Base-by-base conservation (phyloP, 2,888 invertebrate genomes). In the Eristalinus aeneus region DNA sequence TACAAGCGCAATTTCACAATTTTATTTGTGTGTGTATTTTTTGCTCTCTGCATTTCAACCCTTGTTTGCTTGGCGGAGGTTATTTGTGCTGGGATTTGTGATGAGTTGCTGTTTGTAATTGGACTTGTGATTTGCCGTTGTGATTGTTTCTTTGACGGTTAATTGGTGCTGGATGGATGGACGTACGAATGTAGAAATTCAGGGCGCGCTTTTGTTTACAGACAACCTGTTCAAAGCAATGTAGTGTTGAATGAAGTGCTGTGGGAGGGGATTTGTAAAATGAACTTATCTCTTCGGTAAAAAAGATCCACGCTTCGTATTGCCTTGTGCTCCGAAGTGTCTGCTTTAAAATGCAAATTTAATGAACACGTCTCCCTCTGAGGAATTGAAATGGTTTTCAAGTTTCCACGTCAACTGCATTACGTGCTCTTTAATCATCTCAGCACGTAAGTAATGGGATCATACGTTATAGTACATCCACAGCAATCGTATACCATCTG, bases 1-100 rank as follows among this genome's bases (percentile, higher is more conserved):
- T 86, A 86, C 86, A 86, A 86, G 86, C 86, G 82, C 86, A 86
- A 86, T 86, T 86, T 86, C 86, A 86, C 86, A 82, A 86, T 86
- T 82, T 86, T 82, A 86, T 86, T 86, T 82, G 86, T 86, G 82
- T 86, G 73, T 78, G 81, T 68, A 77, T 85, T 76, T 81, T 65
- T 23, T 53, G 73, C n/a, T 36, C n/a, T 61, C 31, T 60, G 60
- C 34, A 27, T 46, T 22, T 64, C 53, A 22, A 31, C 53, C 22
- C 54, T 23, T 71, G 61, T 65, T 73, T 74, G 65, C 73, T 80
- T 73, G 64, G 65, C 58, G 20, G 73, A 60, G 72, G 34, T 77
- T 82, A 69, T 77, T 73, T 63, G 68, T 69, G 81, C 69, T 60
- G 71, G 60, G 77, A 77, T 82, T 82, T 81, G 82, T 69, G 74